phyloP scores from a whole-genome alignment of 2,113 vertebrate species.

The Cavia aperea region DNA sequence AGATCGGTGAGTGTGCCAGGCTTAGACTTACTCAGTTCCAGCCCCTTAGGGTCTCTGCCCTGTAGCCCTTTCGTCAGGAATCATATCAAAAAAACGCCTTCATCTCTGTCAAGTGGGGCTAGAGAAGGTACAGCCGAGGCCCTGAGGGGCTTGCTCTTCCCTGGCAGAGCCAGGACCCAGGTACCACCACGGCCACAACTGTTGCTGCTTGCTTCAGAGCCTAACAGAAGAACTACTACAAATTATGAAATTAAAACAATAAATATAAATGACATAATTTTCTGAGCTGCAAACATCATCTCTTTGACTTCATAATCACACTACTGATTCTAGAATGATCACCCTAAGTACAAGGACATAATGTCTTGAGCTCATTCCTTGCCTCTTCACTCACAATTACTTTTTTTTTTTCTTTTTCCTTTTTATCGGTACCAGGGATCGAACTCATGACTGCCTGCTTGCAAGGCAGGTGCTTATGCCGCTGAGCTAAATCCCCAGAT shows the following conservation, averaged over 20 bases:
- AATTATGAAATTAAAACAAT: background rate
- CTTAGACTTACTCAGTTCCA: too few relatives aligned
- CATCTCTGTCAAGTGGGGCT: background rate
- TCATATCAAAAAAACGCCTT: background rate
- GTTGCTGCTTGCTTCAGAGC: background rate
- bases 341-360: background rate
- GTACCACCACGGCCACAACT: background rate
- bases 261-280: background rate
- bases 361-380: background rate
- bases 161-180: background rate
- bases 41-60: background rate
- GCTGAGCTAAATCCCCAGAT: too few relatives aligned
- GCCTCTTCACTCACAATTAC: background rate
- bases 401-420: too few relatives aligned
- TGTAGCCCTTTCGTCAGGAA: background rate
- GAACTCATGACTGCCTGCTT: too few relatives aligned
- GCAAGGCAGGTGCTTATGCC: too few relatives aligned
- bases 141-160: background rate
- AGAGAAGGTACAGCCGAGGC: background rate
- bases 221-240: background rate
- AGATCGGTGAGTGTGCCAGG: conserved; percentile 86
- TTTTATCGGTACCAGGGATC: too few relatives aligned
- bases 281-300: background rate
- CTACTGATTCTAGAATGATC: background rate
- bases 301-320: background rate